These are phyloP conservation scores for Drosophila nigricruria DNA, from an alignment of 2,888 invertebrate species.

Conservation along the genomic window DNA sequence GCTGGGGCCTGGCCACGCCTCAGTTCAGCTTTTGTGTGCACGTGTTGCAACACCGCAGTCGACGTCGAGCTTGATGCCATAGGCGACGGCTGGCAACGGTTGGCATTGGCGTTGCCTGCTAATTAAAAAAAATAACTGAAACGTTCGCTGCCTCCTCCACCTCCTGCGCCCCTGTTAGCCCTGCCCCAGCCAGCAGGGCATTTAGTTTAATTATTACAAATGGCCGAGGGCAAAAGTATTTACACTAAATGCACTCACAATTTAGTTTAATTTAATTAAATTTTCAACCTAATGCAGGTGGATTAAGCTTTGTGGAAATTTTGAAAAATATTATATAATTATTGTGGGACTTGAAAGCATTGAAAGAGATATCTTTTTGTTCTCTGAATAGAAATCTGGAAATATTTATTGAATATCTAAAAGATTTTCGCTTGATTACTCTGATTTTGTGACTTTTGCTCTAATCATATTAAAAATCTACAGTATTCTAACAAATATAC, in stretches of 20 bases:
- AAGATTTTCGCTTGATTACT: background rate
- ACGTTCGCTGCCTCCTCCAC: background rate
- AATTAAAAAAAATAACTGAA: slow-evolving; percentile 64
- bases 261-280: slow-evolving; percentile 54
- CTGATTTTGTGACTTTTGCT: no score
- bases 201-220: slow-evolving; percentile 78
- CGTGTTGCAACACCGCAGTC: slow-evolving; percentile 71
- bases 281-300: slow-evolving; percentile 18
- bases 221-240: slow-evolving; percentile 45
- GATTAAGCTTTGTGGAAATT: background rate
- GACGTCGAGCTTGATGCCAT: slow-evolving; percentile 39
- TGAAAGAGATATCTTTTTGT: background rate
- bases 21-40: slow-evolving; percentile 46
- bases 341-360: background rate
- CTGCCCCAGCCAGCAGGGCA: slow-evolving; percentile 28
- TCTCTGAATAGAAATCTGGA: background rate
- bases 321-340: no score
- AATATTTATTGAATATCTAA: background rate
- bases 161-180: slow-evolving; percentile 29
- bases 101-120: slow-evolving; percentile 58
- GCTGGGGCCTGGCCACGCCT: slow-evolving; percentile 21
- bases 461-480: background rate
- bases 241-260: slow-evolving; percentile 61
- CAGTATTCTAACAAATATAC: no score
- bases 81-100: slow-evolving; percentile 47